Conservation (phyloP, 2,888 invertebrate species). For the Hirtodrosophila confusa region DNA sequence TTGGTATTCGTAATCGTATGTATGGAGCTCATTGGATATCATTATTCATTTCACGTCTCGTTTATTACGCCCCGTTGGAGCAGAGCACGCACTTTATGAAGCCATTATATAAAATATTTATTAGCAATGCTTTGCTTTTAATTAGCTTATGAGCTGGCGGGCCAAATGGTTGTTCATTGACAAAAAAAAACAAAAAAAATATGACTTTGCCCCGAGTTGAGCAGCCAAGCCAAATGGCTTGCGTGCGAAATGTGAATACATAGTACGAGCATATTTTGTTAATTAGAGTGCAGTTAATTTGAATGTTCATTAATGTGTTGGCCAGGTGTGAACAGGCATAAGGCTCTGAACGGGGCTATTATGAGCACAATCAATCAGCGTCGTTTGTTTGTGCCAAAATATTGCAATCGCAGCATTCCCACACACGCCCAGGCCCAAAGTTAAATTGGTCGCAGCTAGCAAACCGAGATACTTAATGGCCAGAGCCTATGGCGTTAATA, state of each 20-base stretch:
- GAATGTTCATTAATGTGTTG: conserved; percentile 67
- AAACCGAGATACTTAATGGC: conserved; percentile 26
- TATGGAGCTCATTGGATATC: conserved; percentile 46
- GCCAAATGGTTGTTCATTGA: conserved; percentile 54
- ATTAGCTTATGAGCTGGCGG: conserved; percentile 57
- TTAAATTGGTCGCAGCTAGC: conserved; percentile 10
- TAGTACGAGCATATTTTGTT: conserved; percentile 47
- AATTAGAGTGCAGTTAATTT: conserved; percentile 75
- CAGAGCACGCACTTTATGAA: conserved; percentile 72
- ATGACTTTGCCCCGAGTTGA: conserved; percentile 4
- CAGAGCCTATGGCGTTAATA: conserved; percentile 73
- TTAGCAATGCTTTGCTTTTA: conserved; percentile 67
- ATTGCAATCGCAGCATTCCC: conserved; percentile 58
- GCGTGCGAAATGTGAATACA: conserved; percentile 42
- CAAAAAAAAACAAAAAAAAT: conserved; percentile 26
- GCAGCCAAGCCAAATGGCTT: conserved; percentile 22
- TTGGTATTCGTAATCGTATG: conserved; percentile 45
- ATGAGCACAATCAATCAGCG: conserved; percentile 66
- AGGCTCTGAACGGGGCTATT: conserved; percentile 12
- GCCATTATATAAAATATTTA: conserved; percentile 69
- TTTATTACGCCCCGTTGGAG: conserved; percentile 39
- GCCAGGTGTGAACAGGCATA: conserved; percentile 72
- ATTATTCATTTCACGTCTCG: conserved; percentile 68
- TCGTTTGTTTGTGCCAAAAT: conserved; percentile 62
- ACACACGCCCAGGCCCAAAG: conserved; percentile 58